Percentiles rank a stretch among this genome's conserved stretches.
Evolutionary conservation across 2,113 vertebrate species (phyloP).

Genomic region (Blennius ocellaris): DNA sequence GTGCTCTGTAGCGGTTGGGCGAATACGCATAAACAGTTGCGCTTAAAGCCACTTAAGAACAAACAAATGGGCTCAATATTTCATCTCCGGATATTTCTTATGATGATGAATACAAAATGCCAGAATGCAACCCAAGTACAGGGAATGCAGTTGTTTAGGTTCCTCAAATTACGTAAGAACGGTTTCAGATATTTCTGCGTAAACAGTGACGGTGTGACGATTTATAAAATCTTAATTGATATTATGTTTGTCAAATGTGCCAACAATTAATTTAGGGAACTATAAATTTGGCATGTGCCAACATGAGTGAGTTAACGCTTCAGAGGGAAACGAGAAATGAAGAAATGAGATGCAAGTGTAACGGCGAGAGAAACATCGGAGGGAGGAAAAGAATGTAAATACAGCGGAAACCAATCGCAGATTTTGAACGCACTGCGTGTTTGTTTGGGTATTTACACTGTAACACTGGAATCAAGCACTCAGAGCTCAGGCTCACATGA

Average conservation of each 20-base stretch:
- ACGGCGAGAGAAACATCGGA: slow-evolving; percentile 36
- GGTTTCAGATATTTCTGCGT: slow-evolving; percentile 43
- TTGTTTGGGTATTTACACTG: slow-evolving; percentile 84
- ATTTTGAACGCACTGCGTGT: slow-evolving; percentile 69
- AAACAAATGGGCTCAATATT: slow-evolving; percentile 73
- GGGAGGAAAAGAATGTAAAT: slow-evolving; percentile 78
- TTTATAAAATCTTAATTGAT: neutral
- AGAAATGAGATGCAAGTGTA: slow-evolving; percentile 42
- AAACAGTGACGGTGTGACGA: neutral
- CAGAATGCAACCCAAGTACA: slow-evolving; percentile 21
- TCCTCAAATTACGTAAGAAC: slow-evolving; percentile 60
- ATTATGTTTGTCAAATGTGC: too few species aligned
- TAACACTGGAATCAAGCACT: slow-evolving; percentile 77
- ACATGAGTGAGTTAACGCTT: too few species aligned
- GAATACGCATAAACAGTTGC: slow-evolving; percentile 78
- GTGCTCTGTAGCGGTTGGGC: slow-evolving; percentile 60
- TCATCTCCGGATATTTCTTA: slow-evolving; percentile 67
- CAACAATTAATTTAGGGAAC: too few species aligned
- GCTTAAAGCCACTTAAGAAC: slow-evolving; percentile 76
- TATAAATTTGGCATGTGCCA: too few species aligned
- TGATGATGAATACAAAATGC: slow-evolving; percentile 68
- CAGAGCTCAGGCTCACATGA: slow-evolving; percentile 67
- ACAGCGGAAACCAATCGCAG: slow-evolving; percentile 68
- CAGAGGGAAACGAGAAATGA: slow-evolving; percentile 30
- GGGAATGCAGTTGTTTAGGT: slow-evolving; percentile 42